A percentile compares a stretch with the other conserved stretches of the same genome.
Conservation (phyloP, 1,140 invertebrate species). For the Ceratina calcarata region DNA sequence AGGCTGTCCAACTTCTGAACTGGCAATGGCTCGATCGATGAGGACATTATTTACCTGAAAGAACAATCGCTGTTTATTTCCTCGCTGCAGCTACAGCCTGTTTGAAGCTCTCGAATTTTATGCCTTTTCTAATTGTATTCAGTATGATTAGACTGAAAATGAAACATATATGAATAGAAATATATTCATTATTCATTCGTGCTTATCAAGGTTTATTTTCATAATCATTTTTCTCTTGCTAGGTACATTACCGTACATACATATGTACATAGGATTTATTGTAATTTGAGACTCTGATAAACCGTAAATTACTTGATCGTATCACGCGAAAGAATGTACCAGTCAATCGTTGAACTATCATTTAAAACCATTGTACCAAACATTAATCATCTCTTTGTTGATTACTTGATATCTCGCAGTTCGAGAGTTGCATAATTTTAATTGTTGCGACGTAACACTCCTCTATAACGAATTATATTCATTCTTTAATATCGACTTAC, state of each 20-base stretch:
- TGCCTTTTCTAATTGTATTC: neutral
- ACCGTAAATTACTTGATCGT: too few relatives aligned
- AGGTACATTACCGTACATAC: too few relatives aligned
- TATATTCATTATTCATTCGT: too few relatives aligned
- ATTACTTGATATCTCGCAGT: neutral
- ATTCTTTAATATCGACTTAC: neutral
- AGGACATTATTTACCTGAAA: constrained; percentile 66
- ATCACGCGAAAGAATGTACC: too few relatives aligned
- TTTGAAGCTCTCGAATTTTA: neutral
- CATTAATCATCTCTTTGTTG: constrained; percentile 7
- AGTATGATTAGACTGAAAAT: too few relatives aligned
- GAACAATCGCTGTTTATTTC: neutral
- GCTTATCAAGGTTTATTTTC: too few relatives aligned
- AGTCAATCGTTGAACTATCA: neutral
- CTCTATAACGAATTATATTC: neutral
- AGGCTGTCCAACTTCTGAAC: constrained; percentile 68
- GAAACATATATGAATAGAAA: too few relatives aligned
- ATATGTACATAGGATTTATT: too few relatives aligned
- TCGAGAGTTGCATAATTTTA: constrained; percentile 1
- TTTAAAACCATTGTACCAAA: constrained; percentile 4
- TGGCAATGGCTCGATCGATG: constrained; percentile 58
- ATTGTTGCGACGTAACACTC: neutral
- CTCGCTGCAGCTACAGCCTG: neutral
- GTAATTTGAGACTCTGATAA: too few relatives aligned
- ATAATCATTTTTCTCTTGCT: too few relatives aligned